Base-by-base conservation (phyloP, 1,140 invertebrate species). In the Nephila pilipes region DNA sequence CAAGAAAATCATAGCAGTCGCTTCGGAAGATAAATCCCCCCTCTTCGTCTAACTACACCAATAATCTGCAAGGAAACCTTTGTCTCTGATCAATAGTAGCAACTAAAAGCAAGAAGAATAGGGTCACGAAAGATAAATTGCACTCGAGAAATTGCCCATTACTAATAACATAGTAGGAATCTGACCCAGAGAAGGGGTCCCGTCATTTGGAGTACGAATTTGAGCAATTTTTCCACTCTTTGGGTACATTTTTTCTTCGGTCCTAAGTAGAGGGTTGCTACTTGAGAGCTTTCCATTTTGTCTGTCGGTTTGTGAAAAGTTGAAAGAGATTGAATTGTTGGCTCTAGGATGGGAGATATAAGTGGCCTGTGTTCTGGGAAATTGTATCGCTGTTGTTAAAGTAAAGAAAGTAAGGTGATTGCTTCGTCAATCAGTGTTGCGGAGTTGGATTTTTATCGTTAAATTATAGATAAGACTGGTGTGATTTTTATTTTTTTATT, bases 161-260 rank as follows among this genome's bases (percentile, higher is more conserved):
- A 90, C 88, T 90, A 90, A 90, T 90, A 80, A 90, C 88, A 57
- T 57, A 88, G 87, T 58, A 14, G 38, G 69, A n/a, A 90, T 58
- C 80, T 80, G 88, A 90, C 88, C 88, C 38, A 36, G 57, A 36
- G 46, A 16, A 57, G 25, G 25, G 80, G 54, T 16, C 65, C 57
- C 54, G 32, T 80, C 46, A 57, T 80, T 55, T 57, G 54, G 25
- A 80, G 88, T 36, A 88, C 63, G 87, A 75, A 65, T 88, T 88
- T 88, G 87, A 60, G 87, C 87, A 75, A 88, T 88, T 88, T 88
- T 65, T 65, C 58, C 63, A 83, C 80, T 54, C 80, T 83, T 83
- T 83, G 29, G 29, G 46, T 10, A 25, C 38, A 54, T 83, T 81
- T 81, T 83, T 83, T 83, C 4, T 57, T 46, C 6, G 4, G 46